Base-by-base conservation (phyloP, 2,797 vertebrate species). In the Mionectes olivaceus region DNA sequence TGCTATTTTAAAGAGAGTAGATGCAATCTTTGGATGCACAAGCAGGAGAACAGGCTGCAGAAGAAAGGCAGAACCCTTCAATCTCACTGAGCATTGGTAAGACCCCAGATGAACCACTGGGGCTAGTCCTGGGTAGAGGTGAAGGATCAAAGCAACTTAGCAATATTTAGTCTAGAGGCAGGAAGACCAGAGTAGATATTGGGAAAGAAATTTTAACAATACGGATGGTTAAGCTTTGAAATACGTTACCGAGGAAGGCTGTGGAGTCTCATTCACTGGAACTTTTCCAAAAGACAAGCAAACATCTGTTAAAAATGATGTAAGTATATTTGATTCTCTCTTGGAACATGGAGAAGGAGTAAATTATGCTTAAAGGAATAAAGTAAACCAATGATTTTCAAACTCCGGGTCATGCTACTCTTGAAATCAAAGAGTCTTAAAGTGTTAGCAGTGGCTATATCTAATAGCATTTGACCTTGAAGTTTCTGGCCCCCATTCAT, bases 241-340 rank as follows among this genome's bases (percentile, higher is more conserved):
- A 93, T 52, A 11, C 49, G 15, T 80, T 96, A 93, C 92, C 89
- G 92, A 95, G 94, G 84, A 93, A 93, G 91, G 95, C 78, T 74
- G 81, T 83, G 60, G 78, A 89, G 64, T 15, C 49, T 89, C 52
- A 87, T 41, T 83, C 74, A 27, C 5, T 92, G 93, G 94, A 94
- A 67, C 21, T 11, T 85, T 90, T 95, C 95, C 95, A 96, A 74
- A 52, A 80, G 39, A 25, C 68, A 64, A 89, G 84, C 64, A 94
- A 95, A 95, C 75, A 94, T 91, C 84, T 96, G 93, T 93, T 95
- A 74, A 84, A 83, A 94, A 89, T 92, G 78, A 91, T 92, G 59
- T 83, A 88, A 93, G 69, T 74, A 5, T 85, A 37, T 89, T 92
- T 94, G 46, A 93, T 84, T 93, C 75, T 83, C 75, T 19, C 60